Evolutionary conservation across 92 coral and sea anemone genomes (phyloP).

Genomic region (Paramuricea clavata): DNA sequence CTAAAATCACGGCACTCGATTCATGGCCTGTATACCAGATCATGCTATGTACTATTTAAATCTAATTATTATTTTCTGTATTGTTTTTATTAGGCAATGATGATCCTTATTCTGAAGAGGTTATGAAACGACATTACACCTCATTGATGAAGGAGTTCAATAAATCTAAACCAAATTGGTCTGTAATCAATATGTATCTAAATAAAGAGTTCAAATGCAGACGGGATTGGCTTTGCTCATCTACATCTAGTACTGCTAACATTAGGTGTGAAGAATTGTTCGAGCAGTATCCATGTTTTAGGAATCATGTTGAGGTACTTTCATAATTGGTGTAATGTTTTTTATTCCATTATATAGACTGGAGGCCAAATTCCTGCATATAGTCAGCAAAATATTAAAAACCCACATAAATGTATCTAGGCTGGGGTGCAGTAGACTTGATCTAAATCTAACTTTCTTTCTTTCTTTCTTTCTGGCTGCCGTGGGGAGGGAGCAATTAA

Average conservation of each 20-base stretch:
- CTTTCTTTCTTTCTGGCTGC: too few relatives aligned
- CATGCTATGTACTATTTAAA: too few relatives aligned
- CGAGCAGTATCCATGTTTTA: background rate
- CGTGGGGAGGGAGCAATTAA: too few relatives aligned
- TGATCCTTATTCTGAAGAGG: background rate
- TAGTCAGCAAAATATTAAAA: too few relatives aligned
- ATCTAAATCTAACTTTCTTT: too few relatives aligned
- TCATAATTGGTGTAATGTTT: background rate
- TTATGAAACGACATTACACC: slow-evolving; percentile 7
- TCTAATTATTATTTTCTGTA: background rate
- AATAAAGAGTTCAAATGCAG: background rate
- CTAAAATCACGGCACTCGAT: too few relatives aligned
- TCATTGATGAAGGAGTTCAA: background rate
- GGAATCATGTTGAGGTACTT: slow-evolving; percentile 23
- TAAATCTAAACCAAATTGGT: slow-evolving; percentile 15
- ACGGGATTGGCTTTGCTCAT: slow-evolving; percentile 8
- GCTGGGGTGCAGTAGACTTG: too few relatives aligned
- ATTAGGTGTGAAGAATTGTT: background rate
- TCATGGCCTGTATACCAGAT: too few relatives aligned
- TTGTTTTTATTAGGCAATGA: background rate
- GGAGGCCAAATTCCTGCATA: background rate
- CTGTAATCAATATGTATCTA: background rate
- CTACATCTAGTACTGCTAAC: background rate
- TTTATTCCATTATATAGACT: background rate
- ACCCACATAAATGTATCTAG: too few relatives aligned